phyloP scores from a whole-genome alignment of 2,113 vertebrate species.

The Perccottus glenii region DNA sequence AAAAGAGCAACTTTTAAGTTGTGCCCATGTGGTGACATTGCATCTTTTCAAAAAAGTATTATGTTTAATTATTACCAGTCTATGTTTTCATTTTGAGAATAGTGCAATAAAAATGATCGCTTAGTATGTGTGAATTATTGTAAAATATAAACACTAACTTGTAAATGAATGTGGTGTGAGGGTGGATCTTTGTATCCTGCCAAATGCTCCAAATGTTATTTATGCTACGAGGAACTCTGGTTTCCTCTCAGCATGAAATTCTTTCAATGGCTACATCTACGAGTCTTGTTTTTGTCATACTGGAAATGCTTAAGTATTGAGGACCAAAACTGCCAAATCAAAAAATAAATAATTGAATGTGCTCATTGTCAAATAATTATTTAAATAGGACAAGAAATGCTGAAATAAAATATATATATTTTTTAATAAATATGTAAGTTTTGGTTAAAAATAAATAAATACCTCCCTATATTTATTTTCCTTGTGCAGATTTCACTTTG shows the following conservation, averaged over 20 bases:
- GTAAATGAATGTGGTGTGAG: slow-evolving; percentile 23
- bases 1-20: slow-evolving; percentile 3
- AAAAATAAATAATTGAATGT: too few relatives aligned
- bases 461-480: too few relatives aligned
- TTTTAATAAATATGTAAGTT: too few relatives aligned
- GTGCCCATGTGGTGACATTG: not conserved
- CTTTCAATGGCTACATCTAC: slow-evolving; percentile 25
- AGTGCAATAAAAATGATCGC: too few relatives aligned
- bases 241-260: slow-evolving; percentile 33
- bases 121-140: slow-evolving; percentile 3
- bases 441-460: too few relatives aligned
- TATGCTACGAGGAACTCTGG: slow-evolving; percentile 14
- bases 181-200: slow-evolving; percentile 13
- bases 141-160: not conserved
- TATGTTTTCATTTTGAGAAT: too few relatives aligned
- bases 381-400: too few relatives aligned
- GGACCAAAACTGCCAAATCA: too few relatives aligned
- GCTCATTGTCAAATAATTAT: too few relatives aligned
- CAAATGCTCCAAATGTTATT: slow-evolving; percentile 38
- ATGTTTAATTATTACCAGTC: not conserved
- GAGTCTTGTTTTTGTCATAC: slow-evolving; percentile 17
- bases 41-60: not conserved
- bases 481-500: too few relatives aligned
- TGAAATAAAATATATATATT: too few relatives aligned
- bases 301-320: not conserved